Evolutionary conservation across 1,140 invertebrate genomes (phyloP).

Genomic region (Dolichoris vasculosae): DNA sequence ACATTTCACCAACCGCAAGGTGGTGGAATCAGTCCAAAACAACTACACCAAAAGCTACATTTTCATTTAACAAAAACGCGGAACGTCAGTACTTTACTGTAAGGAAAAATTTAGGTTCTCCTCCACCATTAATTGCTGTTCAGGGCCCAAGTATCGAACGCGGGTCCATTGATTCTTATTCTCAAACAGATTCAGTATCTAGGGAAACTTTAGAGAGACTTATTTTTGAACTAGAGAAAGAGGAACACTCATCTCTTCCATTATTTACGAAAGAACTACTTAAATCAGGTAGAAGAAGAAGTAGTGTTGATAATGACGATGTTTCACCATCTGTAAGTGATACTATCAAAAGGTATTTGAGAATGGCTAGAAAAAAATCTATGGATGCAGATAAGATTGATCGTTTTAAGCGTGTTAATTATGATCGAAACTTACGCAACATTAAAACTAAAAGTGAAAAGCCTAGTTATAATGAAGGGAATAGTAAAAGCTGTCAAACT

Average conservation of each 20-base stretch:
- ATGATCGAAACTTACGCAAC: slow-evolving; percentile 87
- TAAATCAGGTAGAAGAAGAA: slow-evolving; percentile 76
- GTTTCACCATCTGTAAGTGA: slow-evolving; percentile 89
- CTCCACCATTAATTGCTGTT: slow-evolving; percentile 82
- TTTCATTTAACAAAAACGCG: slow-evolving; percentile 34
- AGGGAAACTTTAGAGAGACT: slow-evolving; percentile 74
- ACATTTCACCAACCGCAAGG: slow-evolving; percentile 66
- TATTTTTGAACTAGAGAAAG: slow-evolving; percentile 61
- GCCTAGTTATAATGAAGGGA: slow-evolving; percentile 82
- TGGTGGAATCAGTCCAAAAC: slow-evolving; percentile 70
- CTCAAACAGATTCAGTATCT: slow-evolving; percentile 79
- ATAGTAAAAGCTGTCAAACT: slow-evolving; percentile 84
- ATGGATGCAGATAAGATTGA: slow-evolving; percentile 86
- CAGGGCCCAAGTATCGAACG: slow-evolving; percentile 77
- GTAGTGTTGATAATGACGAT: slow-evolving; percentile 87
- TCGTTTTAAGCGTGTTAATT: slow-evolving; percentile 90
- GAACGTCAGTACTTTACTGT: slow-evolving; percentile 17
- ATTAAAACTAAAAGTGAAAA: slow-evolving; percentile 87
- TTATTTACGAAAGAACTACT: slow-evolving; percentile 62
- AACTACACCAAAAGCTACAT: slow-evolving; percentile 55
- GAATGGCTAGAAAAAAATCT: slow-evolving; percentile 90
- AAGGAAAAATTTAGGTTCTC: slow-evolving; percentile 70
- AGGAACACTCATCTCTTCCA: slow-evolving; percentile 57
- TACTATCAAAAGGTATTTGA: slow-evolving; percentile 87
- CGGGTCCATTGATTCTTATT: slow-evolving; percentile 72